Conservation (phyloP, 2,888 invertebrate genomes). For the Nomada ruficornis region DNA sequence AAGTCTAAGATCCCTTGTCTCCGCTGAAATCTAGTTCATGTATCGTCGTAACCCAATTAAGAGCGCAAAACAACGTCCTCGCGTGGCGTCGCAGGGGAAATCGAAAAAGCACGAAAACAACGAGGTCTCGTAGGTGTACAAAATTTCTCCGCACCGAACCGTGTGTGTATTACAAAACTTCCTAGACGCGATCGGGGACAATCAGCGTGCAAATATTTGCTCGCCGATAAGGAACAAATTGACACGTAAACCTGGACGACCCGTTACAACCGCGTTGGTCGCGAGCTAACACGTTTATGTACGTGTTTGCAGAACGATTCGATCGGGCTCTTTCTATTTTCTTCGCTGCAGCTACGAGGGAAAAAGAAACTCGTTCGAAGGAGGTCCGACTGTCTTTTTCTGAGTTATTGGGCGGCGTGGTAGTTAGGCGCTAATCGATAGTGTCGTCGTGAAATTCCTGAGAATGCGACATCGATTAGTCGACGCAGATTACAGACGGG, state of each 20-base stretch:
- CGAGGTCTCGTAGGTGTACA: not conserved
- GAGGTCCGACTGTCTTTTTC: slow-evolving; percentile 23
- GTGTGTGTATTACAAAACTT: slow-evolving; percentile 26
- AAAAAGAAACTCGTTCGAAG: slow-evolving; percentile 29
- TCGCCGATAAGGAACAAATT: slow-evolving; percentile 63
- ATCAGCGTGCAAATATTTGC: slow-evolving; percentile 62
- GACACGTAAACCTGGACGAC: slow-evolving; percentile 57
- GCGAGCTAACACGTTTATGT: slow-evolving; percentile 37
- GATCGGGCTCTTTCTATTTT: not conserved
- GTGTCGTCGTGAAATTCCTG: slow-evolving; percentile 56
- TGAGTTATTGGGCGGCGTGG: slow-evolving; percentile 40
- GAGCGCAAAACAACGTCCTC: too few relatives aligned
- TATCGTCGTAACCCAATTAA: not conserved
- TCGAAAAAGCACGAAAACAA: slow-evolving; percentile 3
- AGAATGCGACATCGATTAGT: slow-evolving; percentile 35
- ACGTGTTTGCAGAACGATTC: slow-evolving; percentile 33
- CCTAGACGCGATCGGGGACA: slow-evolving; percentile 33
- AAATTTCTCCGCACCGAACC: slow-evolving; percentile 19
- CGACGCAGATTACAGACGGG: slow-evolving; percentile 10
- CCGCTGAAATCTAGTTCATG: slow-evolving; percentile 6
- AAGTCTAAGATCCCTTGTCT: not conserved
- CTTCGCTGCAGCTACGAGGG: slow-evolving; percentile 9
- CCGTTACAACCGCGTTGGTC: slow-evolving; percentile 44
- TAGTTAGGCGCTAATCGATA: slow-evolving; percentile 30
- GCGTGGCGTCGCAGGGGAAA: not conserved